Evolutionary conservation across 1,140 invertebrate genomes (phyloP).

Genomic region (Cydia splendana): DNA sequence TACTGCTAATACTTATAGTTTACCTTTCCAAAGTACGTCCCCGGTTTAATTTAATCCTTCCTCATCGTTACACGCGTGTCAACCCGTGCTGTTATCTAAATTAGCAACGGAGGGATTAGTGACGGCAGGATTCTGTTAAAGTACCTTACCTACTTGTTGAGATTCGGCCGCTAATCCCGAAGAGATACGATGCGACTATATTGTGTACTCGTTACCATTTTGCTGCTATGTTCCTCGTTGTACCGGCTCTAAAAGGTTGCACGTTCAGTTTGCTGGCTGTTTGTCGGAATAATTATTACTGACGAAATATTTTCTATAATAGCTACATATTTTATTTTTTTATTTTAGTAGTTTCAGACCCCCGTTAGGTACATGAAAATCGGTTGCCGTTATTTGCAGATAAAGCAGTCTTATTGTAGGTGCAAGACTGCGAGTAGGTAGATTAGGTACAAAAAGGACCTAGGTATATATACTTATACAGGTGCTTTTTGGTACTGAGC

Average conservation of each 20-base stretch:
- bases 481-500: no score
- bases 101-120: slow-evolving; percentile 64
- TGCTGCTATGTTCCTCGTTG: slow-evolving; percentile 40
- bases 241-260: neutral
- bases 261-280: neutral
- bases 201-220: slow-evolving; percentile 36
- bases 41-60: neutral
- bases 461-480: no score
- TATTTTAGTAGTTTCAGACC: no score
- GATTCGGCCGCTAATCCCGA: slow-evolving; percentile 27
- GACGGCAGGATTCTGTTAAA: slow-evolving; percentile 47
- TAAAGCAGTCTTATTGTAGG: no score
- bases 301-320: no score
- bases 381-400: no score
- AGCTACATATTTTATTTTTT: no score
- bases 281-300: no score
- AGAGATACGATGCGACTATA: slow-evolving; percentile 34
- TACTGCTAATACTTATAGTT: no score
- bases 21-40: neutral
- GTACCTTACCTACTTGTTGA: slow-evolving; percentile 16
- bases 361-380: no score
- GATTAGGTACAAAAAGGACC: no score
- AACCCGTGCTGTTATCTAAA: slow-evolving; percentile 51
- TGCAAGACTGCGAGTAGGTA: no score
- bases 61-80: neutral